A percentile compares a stretch with the other conserved stretches of the same genome.
phyloP scores from a whole-genome alignment of 2,113 vertebrate species.

The Poeciliopsis prolifica region DNA sequence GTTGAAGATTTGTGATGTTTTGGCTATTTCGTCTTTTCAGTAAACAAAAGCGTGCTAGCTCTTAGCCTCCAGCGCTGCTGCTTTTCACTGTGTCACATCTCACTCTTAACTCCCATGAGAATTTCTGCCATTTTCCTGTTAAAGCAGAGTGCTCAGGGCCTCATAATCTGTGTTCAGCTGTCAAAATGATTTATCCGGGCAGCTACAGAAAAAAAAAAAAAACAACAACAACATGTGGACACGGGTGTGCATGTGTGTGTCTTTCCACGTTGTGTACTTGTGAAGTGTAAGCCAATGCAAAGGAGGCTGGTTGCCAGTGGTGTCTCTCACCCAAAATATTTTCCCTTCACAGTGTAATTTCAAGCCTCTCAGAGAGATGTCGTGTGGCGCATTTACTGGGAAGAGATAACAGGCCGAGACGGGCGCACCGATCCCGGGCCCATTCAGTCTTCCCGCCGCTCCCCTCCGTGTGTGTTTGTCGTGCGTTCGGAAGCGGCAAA shows the following conservation, averaged over 20 bases:
- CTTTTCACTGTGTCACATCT: conserved; percentile 18
- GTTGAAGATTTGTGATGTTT: conserved; percentile 5
- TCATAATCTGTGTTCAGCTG: conserved; percentile 64
- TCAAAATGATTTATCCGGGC: conserved; percentile 66
- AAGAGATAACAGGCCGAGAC: conserved; percentile 54
- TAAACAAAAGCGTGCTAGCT: conserved; percentile 10
- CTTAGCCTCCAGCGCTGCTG: not conserved
- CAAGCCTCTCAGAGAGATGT: conserved; percentile 59
- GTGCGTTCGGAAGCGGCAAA: conserved; percentile 45
- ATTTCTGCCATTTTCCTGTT: conserved; percentile 49
- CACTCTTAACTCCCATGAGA: conserved; percentile 26
- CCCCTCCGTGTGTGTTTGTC: conserved; percentile 23
- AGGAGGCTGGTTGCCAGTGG: conserved; percentile 15
- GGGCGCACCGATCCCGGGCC: conserved; percentile 23
- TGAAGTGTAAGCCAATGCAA: conserved; percentile 34
- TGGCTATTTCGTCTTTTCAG: not conserved
- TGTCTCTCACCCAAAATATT: conserved; percentile 57
- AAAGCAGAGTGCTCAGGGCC: conserved; percentile 38
- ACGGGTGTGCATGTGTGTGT: conserved; percentile 7
- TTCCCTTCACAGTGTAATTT: conserved; percentile 66
- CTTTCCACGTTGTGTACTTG: conserved; percentile 5
- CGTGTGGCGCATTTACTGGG: conserved; percentile 62
- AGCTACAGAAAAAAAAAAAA: conserved; percentile 53
- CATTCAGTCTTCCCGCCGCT: conserved; percentile 54
- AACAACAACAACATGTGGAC: conserved; percentile 41